These are phyloP conservation scores for Ennomos erosarius DNA, from an alignment of 2,888 invertebrate genomes.

Conservation along the genomic window DNA sequence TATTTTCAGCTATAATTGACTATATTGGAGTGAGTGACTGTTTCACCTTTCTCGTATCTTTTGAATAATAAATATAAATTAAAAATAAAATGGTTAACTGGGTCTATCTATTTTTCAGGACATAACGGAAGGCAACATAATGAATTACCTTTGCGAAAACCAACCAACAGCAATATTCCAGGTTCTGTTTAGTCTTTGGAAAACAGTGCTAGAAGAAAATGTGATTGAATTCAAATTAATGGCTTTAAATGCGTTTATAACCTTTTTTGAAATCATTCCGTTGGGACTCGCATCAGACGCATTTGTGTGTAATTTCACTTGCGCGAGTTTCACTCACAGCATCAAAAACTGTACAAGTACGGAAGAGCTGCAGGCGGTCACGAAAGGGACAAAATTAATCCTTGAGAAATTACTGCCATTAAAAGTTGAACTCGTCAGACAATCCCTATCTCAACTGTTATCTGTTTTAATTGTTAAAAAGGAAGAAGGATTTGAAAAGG, in stretches of 20 bases:
- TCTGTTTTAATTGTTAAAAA: slow-evolving; percentile 79
- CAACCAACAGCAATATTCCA: slow-evolving; percentile 81
- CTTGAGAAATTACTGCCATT: slow-evolving; percentile 70
- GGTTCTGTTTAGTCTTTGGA: slow-evolving; percentile 79
- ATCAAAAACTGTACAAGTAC: slow-evolving; percentile 68
- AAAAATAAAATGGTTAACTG: no score
- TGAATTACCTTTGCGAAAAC: slow-evolving; percentile 71
- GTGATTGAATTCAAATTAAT: slow-evolving; percentile 81
- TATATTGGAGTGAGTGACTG: slow-evolving; percentile 72
- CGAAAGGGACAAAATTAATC: slow-evolving; percentile 73
- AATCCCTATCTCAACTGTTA: slow-evolving; percentile 80
- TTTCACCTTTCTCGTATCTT: background rate
- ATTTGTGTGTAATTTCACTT: slow-evolving; percentile 84
- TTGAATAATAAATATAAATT: no score
- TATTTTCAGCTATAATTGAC: slow-evolving; percentile 69
- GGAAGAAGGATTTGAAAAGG: slow-evolving; percentile 56
- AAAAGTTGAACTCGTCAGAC: slow-evolving; percentile 69
- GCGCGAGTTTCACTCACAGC: slow-evolving; percentile 80
- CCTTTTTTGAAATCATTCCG: slow-evolving; percentile 76
- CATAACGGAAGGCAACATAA: slow-evolving; percentile 61
- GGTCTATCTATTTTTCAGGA: slow-evolving; percentile 49
- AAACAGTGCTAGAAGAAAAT: slow-evolving; percentile 72
- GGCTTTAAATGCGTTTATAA: slow-evolving; percentile 84
- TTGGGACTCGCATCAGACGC: slow-evolving; percentile 72
- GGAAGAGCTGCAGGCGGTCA: slow-evolving; percentile 57